Evolutionary conservation across 2,888 invertebrate genomes (phyloP).

Genomic region (Drosophila austrosaltans): DNA sequence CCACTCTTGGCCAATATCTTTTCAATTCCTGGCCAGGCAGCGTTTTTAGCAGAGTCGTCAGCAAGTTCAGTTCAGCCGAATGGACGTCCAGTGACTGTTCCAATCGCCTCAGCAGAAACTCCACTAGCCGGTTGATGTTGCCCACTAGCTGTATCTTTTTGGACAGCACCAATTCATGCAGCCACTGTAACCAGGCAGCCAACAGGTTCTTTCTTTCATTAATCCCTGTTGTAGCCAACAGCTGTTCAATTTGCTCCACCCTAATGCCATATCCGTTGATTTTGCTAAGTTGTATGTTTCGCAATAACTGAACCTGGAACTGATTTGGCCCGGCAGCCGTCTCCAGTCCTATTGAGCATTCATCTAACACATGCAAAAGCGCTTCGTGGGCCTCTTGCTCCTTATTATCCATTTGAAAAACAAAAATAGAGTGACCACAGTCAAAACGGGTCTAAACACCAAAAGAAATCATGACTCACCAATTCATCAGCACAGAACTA

Average conservation of each 20-base stretch:
- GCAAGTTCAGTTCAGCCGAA: conserved; percentile 9
- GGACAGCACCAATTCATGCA: conserved; percentile 50
- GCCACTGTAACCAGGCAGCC: conserved; percentile 54
- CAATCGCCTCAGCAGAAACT: conserved; percentile 44
- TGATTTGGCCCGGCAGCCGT: conserved; percentile 23
- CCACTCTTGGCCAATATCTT: conserved; percentile 17
- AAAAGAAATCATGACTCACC: background rate
- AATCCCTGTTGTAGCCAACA: conserved; percentile 44
- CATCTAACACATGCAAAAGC: conserved; percentile 43
- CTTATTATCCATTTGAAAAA: conserved; percentile 55
- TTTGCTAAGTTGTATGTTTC: conserved; percentile 15
- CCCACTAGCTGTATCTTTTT: conserved; percentile 34
- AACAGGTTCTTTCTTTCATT: conserved; percentile 17
- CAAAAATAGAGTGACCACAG: conserved; percentile 10
- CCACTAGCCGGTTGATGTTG: conserved; percentile 34
- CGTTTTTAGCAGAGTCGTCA: conserved; percentile 41
- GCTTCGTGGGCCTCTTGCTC: conserved; percentile 45
- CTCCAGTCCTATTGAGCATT: background rate
- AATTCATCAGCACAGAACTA: background rate
- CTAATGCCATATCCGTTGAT: conserved; percentile 35
- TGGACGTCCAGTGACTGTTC: conserved; percentile 10
- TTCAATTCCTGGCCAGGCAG: conserved; percentile 85
- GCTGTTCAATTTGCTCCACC: conserved; percentile 41
- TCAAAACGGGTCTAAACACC: background rate
- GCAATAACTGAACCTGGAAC: conserved; percentile 51